These are phyloP conservation scores for Ctenodactylus gundi DNA, from an alignment of 2,113 vertebrate genomes.

Conservation along the genomic window DNA sequence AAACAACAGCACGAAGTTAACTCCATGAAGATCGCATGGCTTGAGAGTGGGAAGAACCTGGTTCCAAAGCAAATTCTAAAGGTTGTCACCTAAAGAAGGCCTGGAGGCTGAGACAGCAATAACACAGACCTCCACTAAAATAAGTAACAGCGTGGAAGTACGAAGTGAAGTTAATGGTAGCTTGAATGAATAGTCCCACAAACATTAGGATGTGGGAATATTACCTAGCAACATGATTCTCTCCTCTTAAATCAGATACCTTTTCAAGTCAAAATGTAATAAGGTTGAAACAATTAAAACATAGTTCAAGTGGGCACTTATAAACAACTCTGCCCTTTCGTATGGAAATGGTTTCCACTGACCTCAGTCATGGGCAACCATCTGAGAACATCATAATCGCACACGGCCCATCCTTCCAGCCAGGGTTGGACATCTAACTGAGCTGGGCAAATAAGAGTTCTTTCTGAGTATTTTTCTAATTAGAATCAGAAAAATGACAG, in stretches of 20 bases:
- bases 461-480: not conserved
- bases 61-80: not conserved
- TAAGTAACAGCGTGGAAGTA: not conserved
- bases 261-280: not conserved
- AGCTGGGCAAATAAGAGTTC: not conserved
- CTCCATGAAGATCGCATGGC: not conserved
- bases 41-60: not conserved
- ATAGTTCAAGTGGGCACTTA: not conserved
- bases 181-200: not conserved
- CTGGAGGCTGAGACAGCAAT: not conserved
- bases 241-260: constrained; percentile 16
- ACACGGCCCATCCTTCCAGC: not conserved
- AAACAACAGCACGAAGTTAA: not conserved
- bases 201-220: not conserved
- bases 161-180: not conserved
- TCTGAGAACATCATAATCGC: accelerated
- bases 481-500: not conserved
- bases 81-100: not conserved
- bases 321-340: not conserved
- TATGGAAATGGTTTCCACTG: not conserved
- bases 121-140: not conserved
- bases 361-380: too few species aligned
- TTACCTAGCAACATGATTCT: not conserved
- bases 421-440: not conserved
- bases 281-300: not conserved